A percentile compares a stretch with the other conserved stretches of the same genome.
phyloP scores from a whole-genome alignment of 1,140 invertebrate genomes.

The Chionoecetes opilio region DNA sequence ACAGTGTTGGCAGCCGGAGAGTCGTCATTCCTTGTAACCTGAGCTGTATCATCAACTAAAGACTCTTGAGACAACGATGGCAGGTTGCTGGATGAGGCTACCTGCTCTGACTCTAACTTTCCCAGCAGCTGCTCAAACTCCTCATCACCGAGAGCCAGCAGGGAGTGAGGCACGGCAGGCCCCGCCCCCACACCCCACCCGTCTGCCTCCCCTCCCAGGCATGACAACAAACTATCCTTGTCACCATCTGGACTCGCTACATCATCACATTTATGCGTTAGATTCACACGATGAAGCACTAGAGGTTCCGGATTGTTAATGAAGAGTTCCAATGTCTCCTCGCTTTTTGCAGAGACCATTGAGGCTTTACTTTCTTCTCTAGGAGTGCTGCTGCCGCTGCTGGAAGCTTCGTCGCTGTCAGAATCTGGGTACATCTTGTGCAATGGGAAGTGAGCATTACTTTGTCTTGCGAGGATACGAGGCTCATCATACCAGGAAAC shows the following conservation, averaged over 20 bases:
- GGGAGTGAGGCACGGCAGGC: background rate
- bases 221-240: background rate
- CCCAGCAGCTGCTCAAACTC: slow-evolving; percentile 57
- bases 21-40: background rate
- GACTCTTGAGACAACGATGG: background rate
- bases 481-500: background rate
- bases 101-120: background rate
- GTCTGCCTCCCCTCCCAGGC: background rate
- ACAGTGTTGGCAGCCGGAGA: background rate
- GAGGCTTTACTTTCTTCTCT: background rate
- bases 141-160: slow-evolving; percentile 55
- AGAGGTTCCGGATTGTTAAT: slow-evolving; percentile 67
- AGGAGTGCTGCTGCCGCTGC: background rate
- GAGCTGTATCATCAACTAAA: background rate
- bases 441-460: slow-evolving; percentile 25
- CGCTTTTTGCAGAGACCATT: background rate
- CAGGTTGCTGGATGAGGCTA: background rate
- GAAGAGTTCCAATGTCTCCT: slow-evolving; percentile 64
- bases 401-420: slow-evolving; percentile 68
- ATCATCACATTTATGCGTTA: background rate
- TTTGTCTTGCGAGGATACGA: slow-evolving; percentile 21
- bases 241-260: background rate
- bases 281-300: slow-evolving; percentile 40
- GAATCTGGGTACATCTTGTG: slow-evolving; percentile 73
- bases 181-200: slow-evolving; percentile 54